These are phyloP conservation scores for Acipenser oxyrinchus DNA, from an alignment of 2,797 vertebrate genomes.

Conservation along the genomic window DNA sequence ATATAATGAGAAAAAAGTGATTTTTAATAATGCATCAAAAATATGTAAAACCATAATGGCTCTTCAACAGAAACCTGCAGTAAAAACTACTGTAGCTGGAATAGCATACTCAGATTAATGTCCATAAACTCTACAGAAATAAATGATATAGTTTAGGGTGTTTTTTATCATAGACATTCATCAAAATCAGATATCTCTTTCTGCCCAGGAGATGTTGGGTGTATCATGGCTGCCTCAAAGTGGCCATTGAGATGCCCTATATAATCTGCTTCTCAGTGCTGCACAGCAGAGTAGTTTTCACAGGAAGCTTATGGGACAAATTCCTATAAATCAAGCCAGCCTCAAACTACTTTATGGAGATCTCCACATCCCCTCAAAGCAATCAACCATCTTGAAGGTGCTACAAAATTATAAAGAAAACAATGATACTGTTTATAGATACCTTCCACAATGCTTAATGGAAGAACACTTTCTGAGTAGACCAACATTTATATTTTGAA, in stretches of 20 bases:
- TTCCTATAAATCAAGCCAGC: conserved; percentile 13
- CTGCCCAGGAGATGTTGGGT: conserved; percentile 12
- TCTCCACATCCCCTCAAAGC: conserved; percentile 1
- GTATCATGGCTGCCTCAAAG: conserved; percentile 19
- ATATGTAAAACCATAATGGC: not conserved
- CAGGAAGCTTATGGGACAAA: conserved; percentile 10
- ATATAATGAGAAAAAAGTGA: no score
- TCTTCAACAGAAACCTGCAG: not conserved
- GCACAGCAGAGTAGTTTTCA: not conserved
- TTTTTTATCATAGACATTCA: conserved; percentile 19
- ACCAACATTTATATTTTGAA: no score
- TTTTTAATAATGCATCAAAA: conserved; percentile 4
- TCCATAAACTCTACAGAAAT: conserved; percentile 20
- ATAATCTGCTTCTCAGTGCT: conserved; percentile 5
- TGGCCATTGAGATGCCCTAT: conserved; percentile 19
- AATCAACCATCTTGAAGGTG: not conserved
- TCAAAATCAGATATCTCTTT: conserved; percentile 23
- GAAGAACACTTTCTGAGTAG: no score
- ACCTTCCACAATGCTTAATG: no score
- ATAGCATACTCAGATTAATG: conserved; percentile 9
- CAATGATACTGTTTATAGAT: not conserved
- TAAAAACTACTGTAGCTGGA: not conserved
- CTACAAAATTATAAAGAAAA: not conserved
- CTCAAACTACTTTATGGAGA: not conserved
- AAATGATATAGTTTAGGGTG: conserved; percentile 14